Conservation (phyloP, 2,113 vertebrate species). For the Romanogobio albipinnatus region DNA sequence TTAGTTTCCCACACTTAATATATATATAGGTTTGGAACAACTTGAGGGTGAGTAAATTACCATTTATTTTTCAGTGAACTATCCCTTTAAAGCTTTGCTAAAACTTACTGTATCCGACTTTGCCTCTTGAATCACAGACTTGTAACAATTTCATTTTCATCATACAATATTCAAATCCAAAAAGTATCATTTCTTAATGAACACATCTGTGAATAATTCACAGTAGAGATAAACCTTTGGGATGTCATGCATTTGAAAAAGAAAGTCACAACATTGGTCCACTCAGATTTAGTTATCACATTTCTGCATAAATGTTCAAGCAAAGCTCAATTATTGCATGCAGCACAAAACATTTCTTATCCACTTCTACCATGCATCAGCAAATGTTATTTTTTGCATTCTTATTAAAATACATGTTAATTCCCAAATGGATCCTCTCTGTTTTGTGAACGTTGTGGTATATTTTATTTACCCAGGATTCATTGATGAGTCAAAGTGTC, state of each 20-base stretch:
- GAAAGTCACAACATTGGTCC: slow-evolving; percentile 17
- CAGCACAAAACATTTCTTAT: slow-evolving; percentile 75
- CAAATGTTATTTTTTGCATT: slow-evolving; percentile 64
- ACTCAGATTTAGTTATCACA: slow-evolving; percentile 59
- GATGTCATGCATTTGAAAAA: slow-evolving; percentile 22
- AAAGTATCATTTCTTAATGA: slow-evolving; percentile 13
- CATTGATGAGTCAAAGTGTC: neutral
- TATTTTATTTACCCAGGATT: neutral
- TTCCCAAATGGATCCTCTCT: neutral
- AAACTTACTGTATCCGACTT: neutral
- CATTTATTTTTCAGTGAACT: too few relatives aligned
- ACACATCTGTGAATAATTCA: slow-evolving; percentile 30
- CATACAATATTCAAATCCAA: slow-evolving; percentile 5
- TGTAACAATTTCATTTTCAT: slow-evolving; percentile 18
- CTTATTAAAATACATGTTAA: slow-evolving; percentile 61
- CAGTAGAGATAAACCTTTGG: slow-evolving; percentile 58
- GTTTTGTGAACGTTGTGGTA: neutral
- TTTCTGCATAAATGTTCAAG: slow-evolving; percentile 68
- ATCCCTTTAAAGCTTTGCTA: neutral
- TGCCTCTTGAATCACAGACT: slow-evolving; percentile 19
- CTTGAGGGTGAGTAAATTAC: too few relatives aligned
- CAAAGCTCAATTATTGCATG: slow-evolving; percentile 80
- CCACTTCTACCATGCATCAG: slow-evolving; percentile 76
- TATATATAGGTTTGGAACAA: too few relatives aligned
- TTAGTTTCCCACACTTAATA: too few relatives aligned